Base-by-base conservation (phyloP, 2,888 invertebrate genomes). In the Himalopsyche tibetana region DNA sequence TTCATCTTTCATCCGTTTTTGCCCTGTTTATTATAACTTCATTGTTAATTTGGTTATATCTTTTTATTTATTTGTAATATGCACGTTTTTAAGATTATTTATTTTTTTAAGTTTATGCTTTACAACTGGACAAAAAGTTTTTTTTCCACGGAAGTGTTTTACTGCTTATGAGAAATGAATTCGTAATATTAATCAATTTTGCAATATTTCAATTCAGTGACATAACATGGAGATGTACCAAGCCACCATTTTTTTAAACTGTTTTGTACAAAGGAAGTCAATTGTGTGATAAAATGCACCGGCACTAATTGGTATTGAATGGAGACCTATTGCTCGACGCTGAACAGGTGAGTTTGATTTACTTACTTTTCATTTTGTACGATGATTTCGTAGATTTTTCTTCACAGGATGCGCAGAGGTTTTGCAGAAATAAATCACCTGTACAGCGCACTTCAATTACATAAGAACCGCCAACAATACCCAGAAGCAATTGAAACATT, bases 241-340 rank as follows among this genome's bases (percentile, higher is more conserved):
- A 55, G 63, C 56, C 80, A 81, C n/a, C 19, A 15, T 86, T 84
- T 80, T 85, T 82, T 63, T 51, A 80, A 79, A 36, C 38, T 81
- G 82, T 69, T 84, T 84, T 84, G 45, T 80, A 45, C 63, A 56
- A 84, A 86, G 82, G 63, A 85, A 88, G 86, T 88, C 85, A 86
- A 86, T 86, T 84, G 88, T 88, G 88, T 86, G 85, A 88, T 86
- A 80, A 55, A 84, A 86, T 86, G 84, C 84, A 79, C 84, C 42
- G 84, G 17, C 51, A 79, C 79, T 87, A 85, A 88, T 87, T 85
- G 82, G 80, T 86, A 84, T 88, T 88, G 88, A 88, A 88, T 88
- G 88, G 88, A 87, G 88, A 87, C 88, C 86, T 51, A 84, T 88
- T 85, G 40, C 88, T 88, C 88, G 88, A 87, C 88, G 88, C 88